Evolutionary conservation across 2,888 invertebrate species (phyloP).

Genomic region (Eupithecia inturbata): DNA sequence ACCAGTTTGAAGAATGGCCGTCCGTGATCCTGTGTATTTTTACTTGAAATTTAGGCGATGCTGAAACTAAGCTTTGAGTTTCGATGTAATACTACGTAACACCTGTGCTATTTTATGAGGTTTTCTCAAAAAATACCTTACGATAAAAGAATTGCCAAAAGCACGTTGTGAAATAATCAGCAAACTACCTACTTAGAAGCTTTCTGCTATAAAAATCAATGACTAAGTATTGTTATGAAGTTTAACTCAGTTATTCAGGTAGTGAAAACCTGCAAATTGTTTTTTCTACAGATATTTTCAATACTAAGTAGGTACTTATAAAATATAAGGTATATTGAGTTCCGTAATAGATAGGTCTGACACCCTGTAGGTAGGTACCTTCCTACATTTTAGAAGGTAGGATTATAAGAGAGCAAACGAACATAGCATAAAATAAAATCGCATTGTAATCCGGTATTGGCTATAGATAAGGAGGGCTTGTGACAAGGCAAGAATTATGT

Average conservation of each 20-base stretch:
- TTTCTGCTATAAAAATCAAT: background rate
- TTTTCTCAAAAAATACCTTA: background rate
- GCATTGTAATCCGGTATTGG: slow-evolving; percentile 85
- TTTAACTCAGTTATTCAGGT: background rate
- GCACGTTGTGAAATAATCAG: background rate
- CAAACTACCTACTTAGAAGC: background rate
- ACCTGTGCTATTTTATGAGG: background rate
- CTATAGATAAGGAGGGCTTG: slow-evolving; percentile 83
- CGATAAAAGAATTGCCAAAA: background rate
- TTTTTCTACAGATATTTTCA: background rate
- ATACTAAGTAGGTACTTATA: background rate
- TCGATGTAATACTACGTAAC: background rate
- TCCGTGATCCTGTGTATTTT: slow-evolving; percentile 9
- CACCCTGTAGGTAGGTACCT: slow-evolving; percentile 12
- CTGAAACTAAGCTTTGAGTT: background rate
- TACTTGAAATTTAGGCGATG: background rate
- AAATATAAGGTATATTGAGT: background rate
- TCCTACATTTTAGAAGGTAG: slow-evolving; percentile 27
- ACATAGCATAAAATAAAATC: slow-evolving; percentile 82
- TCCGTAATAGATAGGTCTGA: background rate
- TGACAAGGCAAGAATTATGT: slow-evolving; percentile 85
- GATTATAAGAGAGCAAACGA: slow-evolving; percentile 53
- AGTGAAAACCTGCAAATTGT: background rate
- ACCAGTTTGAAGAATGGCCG: slow-evolving; percentile 12
- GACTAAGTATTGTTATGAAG: background rate